Conservation (phyloP, 2,888 invertebrate species). For the Tipula vernalis region DNA sequence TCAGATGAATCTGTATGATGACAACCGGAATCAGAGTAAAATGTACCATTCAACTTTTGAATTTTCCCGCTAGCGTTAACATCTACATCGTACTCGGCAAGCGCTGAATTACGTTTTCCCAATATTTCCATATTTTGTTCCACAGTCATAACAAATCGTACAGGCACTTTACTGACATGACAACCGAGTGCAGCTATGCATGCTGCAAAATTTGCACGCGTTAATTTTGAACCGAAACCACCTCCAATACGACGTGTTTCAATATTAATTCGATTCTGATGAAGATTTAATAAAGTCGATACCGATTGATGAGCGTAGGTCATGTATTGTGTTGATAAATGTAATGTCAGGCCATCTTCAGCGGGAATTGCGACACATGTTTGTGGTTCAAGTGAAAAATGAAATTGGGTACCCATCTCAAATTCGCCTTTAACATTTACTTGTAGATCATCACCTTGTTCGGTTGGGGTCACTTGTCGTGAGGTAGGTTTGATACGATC, state of each 20-base stretch:
- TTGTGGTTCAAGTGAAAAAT: constrained; percentile 58
- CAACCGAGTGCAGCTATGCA: constrained; percentile 52
- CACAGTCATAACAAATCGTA: constrained; percentile 47
- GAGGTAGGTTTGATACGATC: constrained; percentile 24
- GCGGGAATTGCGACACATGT: constrained; percentile 46
- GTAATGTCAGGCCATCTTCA: constrained; percentile 55
- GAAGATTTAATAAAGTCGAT: constrained; percentile 40
- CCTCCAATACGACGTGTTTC: constrained; percentile 54
- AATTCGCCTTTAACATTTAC: constrained; percentile 40
- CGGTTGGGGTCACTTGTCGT: constrained; percentile 22
- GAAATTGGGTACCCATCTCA: constrained; percentile 46
- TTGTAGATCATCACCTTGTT: background rate
- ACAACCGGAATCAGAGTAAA: constrained; percentile 46
- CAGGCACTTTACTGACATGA: constrained; percentile 43
- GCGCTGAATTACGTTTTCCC: constrained; percentile 48
- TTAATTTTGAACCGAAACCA: constrained; percentile 53
- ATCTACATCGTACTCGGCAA: constrained; percentile 51
- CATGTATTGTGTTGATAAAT: constrained; percentile 45
- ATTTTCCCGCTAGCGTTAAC: constrained; percentile 51
- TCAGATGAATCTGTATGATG: constrained; percentile 37
- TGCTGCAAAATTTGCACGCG: constrained; percentile 42
- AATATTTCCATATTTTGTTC: constrained; percentile 50
- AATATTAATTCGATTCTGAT: constrained; percentile 45
- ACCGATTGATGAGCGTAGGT: constrained; percentile 43
- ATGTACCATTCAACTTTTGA: constrained; percentile 44